Percentiles rank a stretch among this genome's conserved stretches.
Evolutionary conservation across 2,113 vertebrate genomes (phyloP).

Genomic region (Callocephalon fimbriatum): DNA sequence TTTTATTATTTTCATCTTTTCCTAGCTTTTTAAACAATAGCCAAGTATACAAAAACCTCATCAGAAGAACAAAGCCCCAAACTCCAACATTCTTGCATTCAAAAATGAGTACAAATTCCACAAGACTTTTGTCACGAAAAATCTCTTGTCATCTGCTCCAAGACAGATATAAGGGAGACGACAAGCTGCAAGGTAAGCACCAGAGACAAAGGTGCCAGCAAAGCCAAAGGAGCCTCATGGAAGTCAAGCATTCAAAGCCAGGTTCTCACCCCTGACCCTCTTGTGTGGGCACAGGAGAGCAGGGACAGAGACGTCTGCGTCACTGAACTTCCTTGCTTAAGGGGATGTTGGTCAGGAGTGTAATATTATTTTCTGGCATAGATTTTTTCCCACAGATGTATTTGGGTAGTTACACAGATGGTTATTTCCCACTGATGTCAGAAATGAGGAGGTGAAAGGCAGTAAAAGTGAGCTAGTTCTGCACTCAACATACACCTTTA

Average conservation of each 20-base stretch:
- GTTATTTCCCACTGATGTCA: slow-evolving; percentile 5
- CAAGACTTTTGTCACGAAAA: background rate
- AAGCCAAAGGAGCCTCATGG: background rate
- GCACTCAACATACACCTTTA: background rate
- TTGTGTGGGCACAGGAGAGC: background rate
- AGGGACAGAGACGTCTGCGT: background rate
- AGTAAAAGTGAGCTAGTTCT: background rate
- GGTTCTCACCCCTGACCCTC: background rate
- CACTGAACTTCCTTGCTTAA: background rate
- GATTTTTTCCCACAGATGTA: background rate
- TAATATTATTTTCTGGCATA: background rate
- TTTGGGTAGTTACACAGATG: background rate
- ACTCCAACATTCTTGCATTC: background rate
- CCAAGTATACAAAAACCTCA: background rate
- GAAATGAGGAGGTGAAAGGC: background rate
- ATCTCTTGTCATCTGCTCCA: background rate
- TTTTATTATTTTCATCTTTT: background rate
- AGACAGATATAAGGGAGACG: background rate
- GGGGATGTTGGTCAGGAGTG: background rate
- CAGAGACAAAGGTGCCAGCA: background rate
- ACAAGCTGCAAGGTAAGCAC: background rate
- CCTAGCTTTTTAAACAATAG: background rate
- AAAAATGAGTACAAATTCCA: background rate
- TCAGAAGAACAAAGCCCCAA: background rate
- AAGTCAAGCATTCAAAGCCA: background rate